phyloP scores from a whole-genome alignment of 2,888 invertebrate species.

The Ectemnius lituratus region DNA sequence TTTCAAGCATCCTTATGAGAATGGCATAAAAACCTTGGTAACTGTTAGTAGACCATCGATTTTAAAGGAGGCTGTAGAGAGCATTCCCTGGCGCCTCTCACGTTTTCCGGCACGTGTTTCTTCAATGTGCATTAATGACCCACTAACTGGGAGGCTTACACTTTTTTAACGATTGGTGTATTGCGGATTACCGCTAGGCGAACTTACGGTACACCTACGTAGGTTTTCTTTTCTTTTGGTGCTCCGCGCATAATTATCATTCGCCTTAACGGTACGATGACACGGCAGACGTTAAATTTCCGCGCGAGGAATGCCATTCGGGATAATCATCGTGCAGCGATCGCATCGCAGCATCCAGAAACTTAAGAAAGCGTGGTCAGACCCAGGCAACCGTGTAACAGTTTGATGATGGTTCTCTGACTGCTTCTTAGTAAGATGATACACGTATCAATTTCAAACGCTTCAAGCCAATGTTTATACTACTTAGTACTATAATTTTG shows the following conservation, averaged over 20 bases:
- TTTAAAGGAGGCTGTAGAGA: no score
- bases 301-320: conserved; percentile 17
- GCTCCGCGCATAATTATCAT: conserved; percentile 19
- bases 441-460: no score
- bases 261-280: conserved; percentile 24
- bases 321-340: neutral
- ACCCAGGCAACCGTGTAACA: no score
- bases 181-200: conserved; percentile 18
- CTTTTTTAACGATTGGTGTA: conserved; percentile 14
- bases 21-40: no score
- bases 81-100: no score
- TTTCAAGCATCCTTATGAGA: no score
- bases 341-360: neutral
- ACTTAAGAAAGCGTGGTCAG: neutral
- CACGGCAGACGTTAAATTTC: conserved; percentile 30
- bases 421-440: no score
- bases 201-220: conserved; percentile 16
- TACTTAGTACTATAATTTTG: no score
- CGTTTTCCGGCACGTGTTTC: no score
- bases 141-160: conserved; percentile 1
- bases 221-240: conserved; percentile 11
- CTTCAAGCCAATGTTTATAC: no score
- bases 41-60: no score
- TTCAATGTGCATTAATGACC: conserved; percentile 12
- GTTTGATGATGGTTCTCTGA: no score